A percentile compares a stretch with the other conserved stretches of the same genome.
Evolutionary conservation across 2,113 vertebrate genomes (phyloP).

Genomic region (Pangasianodon hypophthalmus): DNA sequence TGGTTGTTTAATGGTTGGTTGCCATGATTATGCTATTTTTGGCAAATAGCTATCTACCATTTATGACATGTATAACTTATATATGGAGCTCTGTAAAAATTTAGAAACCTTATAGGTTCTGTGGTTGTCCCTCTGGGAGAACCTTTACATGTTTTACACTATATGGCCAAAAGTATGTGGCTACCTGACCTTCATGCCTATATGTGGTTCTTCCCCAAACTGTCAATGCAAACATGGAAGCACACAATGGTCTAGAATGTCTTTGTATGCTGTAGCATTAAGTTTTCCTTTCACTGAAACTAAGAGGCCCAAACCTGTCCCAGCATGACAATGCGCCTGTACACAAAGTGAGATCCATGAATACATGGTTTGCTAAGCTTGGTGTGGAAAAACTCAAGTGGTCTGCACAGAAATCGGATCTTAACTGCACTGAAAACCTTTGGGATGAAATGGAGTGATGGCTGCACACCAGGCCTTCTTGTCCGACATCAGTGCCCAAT

Average conservation of each 20-base stretch:
- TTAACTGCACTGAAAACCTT: background rate
- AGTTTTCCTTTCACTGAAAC: background rate
- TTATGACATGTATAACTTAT: background rate
- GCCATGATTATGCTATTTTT: background rate
- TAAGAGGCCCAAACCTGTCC: background rate
- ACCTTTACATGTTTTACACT: background rate
- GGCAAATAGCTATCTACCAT: background rate
- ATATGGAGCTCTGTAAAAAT: background rate
- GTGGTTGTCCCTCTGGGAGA: background rate
- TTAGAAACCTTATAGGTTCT: background rate
- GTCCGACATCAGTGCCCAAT: background rate
- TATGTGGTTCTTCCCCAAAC: background rate
- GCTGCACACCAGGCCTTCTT: background rate
- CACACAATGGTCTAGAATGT: background rate
- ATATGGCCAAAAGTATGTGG: background rate
- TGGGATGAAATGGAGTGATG: background rate
- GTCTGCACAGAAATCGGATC: background rate
- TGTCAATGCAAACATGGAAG: background rate
- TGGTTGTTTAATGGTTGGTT: background rate
- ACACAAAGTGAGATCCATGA: background rate
- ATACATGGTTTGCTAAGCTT: background rate
- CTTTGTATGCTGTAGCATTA: background rate
- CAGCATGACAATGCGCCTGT: background rate
- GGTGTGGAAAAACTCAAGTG: background rate
- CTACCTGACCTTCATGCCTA: background rate